These are phyloP conservation scores for Passerina amoena DNA, from an alignment of 2,113 vertebrate species.

Conservation along the genomic window DNA sequence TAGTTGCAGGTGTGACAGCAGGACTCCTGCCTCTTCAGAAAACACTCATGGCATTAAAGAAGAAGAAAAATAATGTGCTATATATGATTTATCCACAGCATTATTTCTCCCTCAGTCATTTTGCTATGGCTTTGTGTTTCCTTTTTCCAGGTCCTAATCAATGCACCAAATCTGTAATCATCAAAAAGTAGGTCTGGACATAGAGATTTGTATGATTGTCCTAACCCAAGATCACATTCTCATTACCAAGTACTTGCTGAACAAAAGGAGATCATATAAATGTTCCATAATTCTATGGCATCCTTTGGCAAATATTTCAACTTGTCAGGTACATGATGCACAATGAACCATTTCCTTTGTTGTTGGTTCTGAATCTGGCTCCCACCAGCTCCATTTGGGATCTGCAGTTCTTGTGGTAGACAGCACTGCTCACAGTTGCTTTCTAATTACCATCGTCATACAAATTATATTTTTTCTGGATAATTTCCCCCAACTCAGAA, in stretches of 20 bases:
- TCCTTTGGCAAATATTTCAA: background rate
- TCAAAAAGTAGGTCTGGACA: background rate
- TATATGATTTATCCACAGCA: background rate
- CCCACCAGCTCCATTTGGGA: background rate
- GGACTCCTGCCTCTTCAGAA: background rate
- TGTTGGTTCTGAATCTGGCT: background rate
- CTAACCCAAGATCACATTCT: background rate
- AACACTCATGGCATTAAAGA: background rate
- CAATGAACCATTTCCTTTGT: background rate
- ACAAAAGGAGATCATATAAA: background rate
- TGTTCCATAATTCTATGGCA: background rate
- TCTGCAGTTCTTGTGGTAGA: background rate
- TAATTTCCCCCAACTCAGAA: background rate
- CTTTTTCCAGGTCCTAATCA: background rate
- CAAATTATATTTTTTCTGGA: background rate
- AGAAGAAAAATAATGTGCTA: background rate
- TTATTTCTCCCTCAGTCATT: background rate
- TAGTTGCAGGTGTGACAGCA: fast-evolving
- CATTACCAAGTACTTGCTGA: background rate
- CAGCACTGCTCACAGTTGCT: background rate
- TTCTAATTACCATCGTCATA: background rate
- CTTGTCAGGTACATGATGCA: background rate
- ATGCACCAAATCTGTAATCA: background rate
- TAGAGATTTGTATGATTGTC: background rate
- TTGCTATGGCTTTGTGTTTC: background rate